Conservation (phyloP, 2,797 vertebrate species). For the Valencia hispanica region DNA sequence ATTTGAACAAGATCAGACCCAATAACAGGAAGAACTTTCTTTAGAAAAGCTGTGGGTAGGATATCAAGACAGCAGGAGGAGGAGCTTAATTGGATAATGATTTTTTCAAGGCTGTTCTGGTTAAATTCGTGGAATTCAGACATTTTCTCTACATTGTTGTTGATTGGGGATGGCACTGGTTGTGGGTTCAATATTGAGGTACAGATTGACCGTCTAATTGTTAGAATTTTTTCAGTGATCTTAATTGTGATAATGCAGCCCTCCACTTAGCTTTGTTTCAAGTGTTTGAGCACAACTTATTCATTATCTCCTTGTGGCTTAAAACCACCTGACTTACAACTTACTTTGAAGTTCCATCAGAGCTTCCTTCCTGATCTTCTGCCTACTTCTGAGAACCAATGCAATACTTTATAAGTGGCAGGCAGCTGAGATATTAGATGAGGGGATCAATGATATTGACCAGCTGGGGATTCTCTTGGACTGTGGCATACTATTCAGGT, state of each 20-base stretch:
- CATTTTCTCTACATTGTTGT: too few relatives aligned
- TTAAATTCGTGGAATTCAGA: too few relatives aligned
- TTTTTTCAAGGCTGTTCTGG: too few relatives aligned
- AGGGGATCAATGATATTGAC: not conserved
- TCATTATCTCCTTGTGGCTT: not conserved
- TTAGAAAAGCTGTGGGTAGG: too few relatives aligned
- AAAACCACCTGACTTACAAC: not conserved
- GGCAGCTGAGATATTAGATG: not conserved
- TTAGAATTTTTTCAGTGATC: too few relatives aligned
- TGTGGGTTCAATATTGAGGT: too few relatives aligned
- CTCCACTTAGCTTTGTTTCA: not conserved
- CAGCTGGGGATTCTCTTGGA: not conserved
- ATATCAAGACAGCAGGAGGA: too few relatives aligned
- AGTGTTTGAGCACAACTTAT: not conserved
- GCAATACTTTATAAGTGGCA: not conserved
- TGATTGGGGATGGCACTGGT: too few relatives aligned
- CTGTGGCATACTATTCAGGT: not conserved
- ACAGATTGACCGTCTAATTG: too few relatives aligned
- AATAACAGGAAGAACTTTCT: too few relatives aligned
- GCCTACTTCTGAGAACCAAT: not conserved
- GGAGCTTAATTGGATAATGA: too few relatives aligned
- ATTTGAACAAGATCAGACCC: too few relatives aligned
- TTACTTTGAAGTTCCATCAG: not conserved
- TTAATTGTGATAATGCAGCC: not conserved
- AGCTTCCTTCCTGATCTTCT: not conserved